Evolutionary conservation across 2,113 vertebrate species (phyloP).

Genomic region (Stictonetta naevosa): DNA sequence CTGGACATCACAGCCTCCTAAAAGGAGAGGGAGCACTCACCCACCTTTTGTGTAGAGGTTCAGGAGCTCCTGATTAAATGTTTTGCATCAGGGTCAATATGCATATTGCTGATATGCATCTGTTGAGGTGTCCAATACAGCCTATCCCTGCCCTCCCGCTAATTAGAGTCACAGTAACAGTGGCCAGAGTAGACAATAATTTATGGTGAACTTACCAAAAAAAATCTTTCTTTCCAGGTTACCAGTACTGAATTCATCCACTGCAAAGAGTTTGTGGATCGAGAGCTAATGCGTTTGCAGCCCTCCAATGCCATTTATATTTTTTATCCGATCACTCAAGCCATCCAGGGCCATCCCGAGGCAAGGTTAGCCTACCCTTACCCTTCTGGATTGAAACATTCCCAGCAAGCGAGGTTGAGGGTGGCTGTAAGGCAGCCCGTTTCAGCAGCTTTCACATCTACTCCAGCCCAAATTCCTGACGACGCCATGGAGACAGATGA

Average conservation of each 20-base stretch:
- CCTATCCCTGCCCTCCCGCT: not conserved
- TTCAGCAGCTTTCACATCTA: not conserved
- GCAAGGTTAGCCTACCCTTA: not conserved
- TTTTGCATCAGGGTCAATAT: not conserved
- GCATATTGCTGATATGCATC: fast-evolving
- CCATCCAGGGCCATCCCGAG: not conserved
- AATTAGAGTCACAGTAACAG: not conserved
- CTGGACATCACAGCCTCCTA: not conserved
- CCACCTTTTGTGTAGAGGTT: not conserved
- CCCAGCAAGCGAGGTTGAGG: not conserved
- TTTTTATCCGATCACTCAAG: constrained; percentile 47
- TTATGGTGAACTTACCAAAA: not conserved
- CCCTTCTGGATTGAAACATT: not conserved
- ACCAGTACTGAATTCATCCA: constrained; percentile 69
- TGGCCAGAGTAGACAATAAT: not conserved
- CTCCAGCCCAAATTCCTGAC: not conserved
- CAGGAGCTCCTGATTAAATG: not conserved
- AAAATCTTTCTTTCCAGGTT: constrained; percentile 51
- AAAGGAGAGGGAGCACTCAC: not conserved
- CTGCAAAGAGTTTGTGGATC: constrained; percentile 80
- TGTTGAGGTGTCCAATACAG: fast-evolving
- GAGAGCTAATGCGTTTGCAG: constrained; percentile 65
- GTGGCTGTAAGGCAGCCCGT: not conserved
- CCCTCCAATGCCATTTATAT: constrained; percentile 71
- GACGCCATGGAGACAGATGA: constrained; percentile 52